Conservation (phyloP, 2,113 vertebrate species). For the Sceloporus tristichus region DNA sequence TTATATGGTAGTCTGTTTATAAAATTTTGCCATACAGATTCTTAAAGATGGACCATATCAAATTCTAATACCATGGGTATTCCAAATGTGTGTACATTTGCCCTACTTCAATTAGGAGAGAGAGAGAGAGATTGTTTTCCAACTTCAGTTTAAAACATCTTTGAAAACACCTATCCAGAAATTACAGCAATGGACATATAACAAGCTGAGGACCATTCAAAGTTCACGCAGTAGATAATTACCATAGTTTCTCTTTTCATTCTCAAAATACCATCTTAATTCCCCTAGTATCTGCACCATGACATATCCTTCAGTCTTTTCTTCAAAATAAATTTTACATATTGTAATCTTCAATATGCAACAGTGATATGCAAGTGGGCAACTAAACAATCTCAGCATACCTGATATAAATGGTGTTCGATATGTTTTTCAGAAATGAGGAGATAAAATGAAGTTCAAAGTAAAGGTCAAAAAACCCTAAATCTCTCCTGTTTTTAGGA, state of each 20-base stretch:
- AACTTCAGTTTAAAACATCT: too few relatives aligned
- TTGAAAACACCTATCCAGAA: too few relatives aligned
- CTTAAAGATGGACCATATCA: constrained; percentile 18
- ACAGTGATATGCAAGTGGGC: too few relatives aligned
- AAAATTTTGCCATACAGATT: constrained; percentile 21
- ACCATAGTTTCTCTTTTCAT: constrained; percentile 13
- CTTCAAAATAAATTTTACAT: not conserved
- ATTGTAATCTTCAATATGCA: not conserved
- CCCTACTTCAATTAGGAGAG: not conserved
- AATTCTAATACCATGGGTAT: constrained; percentile 33
- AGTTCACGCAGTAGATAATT: not conserved
- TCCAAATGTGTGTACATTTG: constrained; percentile 14
- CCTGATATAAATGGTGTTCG: too few relatives aligned
- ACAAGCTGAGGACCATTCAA: not conserved
- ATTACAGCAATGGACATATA: too few relatives aligned
- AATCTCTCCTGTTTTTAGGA: not conserved
- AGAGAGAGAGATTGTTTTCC: constrained; percentile 9
- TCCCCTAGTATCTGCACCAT: not conserved
- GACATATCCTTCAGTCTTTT: not conserved
- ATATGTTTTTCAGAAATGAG: too few relatives aligned
- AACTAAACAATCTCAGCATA: too few relatives aligned
- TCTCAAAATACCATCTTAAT: too few relatives aligned
- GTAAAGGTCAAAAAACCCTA: too few relatives aligned
- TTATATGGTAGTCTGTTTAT: constrained; percentile 33
- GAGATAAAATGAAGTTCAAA: too few relatives aligned